Conservation (phyloP, 2,888 invertebrate species). For the Drosophila maculinotata region DNA sequence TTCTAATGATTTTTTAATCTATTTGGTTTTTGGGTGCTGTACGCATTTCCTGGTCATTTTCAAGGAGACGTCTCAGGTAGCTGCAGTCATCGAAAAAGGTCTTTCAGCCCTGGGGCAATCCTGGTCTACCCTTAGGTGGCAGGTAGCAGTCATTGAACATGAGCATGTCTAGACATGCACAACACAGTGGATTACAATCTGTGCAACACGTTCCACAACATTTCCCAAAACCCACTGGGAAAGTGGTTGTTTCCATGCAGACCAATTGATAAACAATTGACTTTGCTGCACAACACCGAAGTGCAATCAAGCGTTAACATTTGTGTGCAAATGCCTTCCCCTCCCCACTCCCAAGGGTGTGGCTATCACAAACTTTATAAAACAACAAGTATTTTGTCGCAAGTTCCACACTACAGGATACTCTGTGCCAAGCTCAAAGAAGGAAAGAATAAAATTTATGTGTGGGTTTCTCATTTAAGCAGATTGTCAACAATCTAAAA, state of each 20-base stretch:
- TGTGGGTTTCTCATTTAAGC: no score
- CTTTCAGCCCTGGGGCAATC: conserved; percentile 26
- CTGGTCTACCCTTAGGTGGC: conserved; percentile 38
- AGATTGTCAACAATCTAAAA: no score
- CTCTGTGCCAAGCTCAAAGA: not conserved
- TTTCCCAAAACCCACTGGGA: conserved; percentile 21
- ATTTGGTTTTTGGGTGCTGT: conserved; percentile 48
- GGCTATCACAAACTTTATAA: conserved; percentile 23
- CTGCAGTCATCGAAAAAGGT: conserved; percentile 24
- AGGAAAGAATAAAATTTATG: not conserved
- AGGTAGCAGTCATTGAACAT: conserved; percentile 27
- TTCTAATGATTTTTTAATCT: conserved; percentile 74
- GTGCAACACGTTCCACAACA: conserved; percentile 52
- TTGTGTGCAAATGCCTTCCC: conserved; percentile 34
- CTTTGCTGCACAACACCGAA: conserved; percentile 59
- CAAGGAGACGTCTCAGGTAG: conserved; percentile 45
- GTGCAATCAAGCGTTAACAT: conserved; percentile 71
- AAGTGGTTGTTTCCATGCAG: conserved; percentile 39
- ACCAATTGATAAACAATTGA: conserved; percentile 75
- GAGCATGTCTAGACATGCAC: conserved; percentile 60
- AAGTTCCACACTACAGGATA: not conserved
- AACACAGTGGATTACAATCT: conserved; percentile 59
- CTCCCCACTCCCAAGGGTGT: conserved; percentile 21
- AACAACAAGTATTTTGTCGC: not conserved
- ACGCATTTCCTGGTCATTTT: conserved; percentile 43